Percentiles rank a stretch among this genome's conserved stretches.
Conservation (phyloP, 2,888 invertebrate species). For the Pachymerium ferrugineum region DNA sequence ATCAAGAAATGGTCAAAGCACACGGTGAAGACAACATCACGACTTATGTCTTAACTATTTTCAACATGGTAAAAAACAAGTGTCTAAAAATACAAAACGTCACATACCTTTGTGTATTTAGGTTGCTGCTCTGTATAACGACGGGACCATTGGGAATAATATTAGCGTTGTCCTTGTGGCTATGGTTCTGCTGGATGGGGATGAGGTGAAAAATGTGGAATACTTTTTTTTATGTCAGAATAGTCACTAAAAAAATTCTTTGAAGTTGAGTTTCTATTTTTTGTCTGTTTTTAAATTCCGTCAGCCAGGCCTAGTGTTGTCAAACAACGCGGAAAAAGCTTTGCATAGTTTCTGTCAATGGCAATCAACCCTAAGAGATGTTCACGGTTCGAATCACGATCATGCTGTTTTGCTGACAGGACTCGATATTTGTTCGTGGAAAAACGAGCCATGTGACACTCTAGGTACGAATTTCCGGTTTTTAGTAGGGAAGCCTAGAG, state of each 20-base stretch:
- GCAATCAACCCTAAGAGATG: slow-evolving; percentile 43
- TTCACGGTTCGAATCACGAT: slow-evolving; percentile 43
- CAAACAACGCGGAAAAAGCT: slow-evolving; percentile 45
- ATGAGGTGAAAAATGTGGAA: slow-evolving; percentile 42
- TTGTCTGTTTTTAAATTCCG: slow-evolving; percentile 28
- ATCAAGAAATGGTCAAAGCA: slow-evolving; percentile 43
- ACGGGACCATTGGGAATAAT: slow-evolving; percentile 43
- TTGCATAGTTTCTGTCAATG: slow-evolving; percentile 47
- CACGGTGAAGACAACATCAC: slow-evolving; percentile 45
- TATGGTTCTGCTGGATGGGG: slow-evolving; percentile 44
- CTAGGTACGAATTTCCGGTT: slow-evolving; percentile 41
- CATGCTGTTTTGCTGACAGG: slow-evolving; percentile 47
- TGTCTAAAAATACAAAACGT: not conserved
- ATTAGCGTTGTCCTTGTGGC: slow-evolving; percentile 44
- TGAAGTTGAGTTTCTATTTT: not conserved
- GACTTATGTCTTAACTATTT: slow-evolving; percentile 44
- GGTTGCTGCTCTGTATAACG: slow-evolving; percentile 59
- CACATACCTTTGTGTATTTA: slow-evolving; percentile 41
- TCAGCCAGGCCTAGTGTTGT: slow-evolving; percentile 43
- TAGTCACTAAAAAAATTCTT: too few relatives aligned
- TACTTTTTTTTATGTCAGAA: not conserved
- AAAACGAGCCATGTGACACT: slow-evolving; percentile 45
- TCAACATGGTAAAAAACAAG: slow-evolving; percentile 43
- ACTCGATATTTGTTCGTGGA: slow-evolving; percentile 44
- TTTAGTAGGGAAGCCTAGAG: not conserved